Base-by-base conservation (phyloP, 2,888 invertebrate species). In the Chrysotoxum bicinctum region DNA sequence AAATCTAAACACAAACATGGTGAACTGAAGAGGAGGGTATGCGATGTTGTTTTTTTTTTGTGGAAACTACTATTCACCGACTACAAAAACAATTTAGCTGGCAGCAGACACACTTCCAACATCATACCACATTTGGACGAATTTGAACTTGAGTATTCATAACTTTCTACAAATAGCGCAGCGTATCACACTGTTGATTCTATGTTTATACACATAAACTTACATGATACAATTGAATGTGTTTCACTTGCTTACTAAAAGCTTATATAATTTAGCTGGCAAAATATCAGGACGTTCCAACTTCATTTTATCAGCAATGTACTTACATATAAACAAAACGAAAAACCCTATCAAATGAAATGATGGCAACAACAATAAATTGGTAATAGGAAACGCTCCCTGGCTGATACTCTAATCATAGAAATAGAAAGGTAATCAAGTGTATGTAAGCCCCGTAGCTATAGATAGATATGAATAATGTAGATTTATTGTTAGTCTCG, bases 141-240 rank as follows among this genome's bases (percentile, higher is more conserved):
- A 78, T 83, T 74, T 78, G 83, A 83, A 83, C 83, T 83, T 83
- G 83, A 83, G 78, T 83, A 83, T 83, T 78, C 74, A 78, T 78
- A 83, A 78, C 56, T 83, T 82, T 78, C 78, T 74, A 78, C 62
- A 35, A 69, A 64, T 78, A 70, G 60, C 73, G 68, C 74, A 78
- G n/a, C n/a, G n/a, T n/a, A n/a, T n/a, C n/a, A 64, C 40, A 52
- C 32, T 26, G 58, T 35, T 4, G 6, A 40, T 4, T 48, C 5
- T 48, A 23, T 2, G 23, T 21, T 21, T 19, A 50, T n/a, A 50
- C 2, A 7, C 10, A 50, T 1, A 7, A 23, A 56, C 14, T 9
- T 40, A 62, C 2, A 9, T 43, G 32, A 10, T 26, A 14, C 10
- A 23, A 56, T 73, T 60, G 9, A 14, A 54, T 68, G 69, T 62